phyloP scores from a whole-genome alignment of 2,888 invertebrate genomes.

The Leptinotarsa tumamoca region DNA sequence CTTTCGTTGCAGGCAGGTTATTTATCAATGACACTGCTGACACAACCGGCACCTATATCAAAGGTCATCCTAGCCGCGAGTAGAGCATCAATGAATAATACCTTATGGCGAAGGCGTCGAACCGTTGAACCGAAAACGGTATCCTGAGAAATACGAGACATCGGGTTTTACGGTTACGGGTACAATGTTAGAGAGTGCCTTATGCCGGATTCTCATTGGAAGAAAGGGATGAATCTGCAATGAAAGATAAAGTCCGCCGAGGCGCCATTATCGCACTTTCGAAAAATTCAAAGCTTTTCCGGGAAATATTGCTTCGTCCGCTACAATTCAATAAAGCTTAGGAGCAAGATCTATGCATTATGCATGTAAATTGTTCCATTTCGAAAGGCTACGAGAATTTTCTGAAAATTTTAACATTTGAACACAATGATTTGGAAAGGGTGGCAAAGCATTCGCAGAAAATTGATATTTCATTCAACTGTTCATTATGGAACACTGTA shows the following conservation, averaged over 20 bases:
- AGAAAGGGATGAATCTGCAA: constrained; percentile 43
- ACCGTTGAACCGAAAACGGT: constrained; percentile 32
- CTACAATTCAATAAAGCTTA: constrained; percentile 28
- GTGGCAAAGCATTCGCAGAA: background rate
- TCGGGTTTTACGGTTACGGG: constrained; percentile 43
- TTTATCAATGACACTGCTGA: background rate
- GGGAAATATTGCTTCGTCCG: constrained; percentile 22
- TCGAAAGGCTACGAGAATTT: background rate
- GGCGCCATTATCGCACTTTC: constrained; percentile 41
- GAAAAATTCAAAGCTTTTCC: constrained; percentile 35
- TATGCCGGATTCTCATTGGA: constrained; percentile 37
- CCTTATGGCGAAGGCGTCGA: constrained; percentile 26
- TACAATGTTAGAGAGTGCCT: constrained; percentile 15
- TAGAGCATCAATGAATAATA: constrained; percentile 5
- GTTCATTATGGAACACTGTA: background rate
- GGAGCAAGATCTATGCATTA: constrained; percentile 25
- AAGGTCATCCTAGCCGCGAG: background rate
- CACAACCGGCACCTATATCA: background rate
- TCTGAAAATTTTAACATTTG: background rate
- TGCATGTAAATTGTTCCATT: constrained; percentile 27
- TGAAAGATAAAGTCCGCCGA: constrained; percentile 42
- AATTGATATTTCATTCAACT: background rate
- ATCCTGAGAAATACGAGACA: constrained; percentile 43
- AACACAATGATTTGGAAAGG: background rate
- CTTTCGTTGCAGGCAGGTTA: background rate